phyloP scores from a whole-genome alignment of 2,888 invertebrate genomes.

The Willowsia nigromaculata region DNA sequence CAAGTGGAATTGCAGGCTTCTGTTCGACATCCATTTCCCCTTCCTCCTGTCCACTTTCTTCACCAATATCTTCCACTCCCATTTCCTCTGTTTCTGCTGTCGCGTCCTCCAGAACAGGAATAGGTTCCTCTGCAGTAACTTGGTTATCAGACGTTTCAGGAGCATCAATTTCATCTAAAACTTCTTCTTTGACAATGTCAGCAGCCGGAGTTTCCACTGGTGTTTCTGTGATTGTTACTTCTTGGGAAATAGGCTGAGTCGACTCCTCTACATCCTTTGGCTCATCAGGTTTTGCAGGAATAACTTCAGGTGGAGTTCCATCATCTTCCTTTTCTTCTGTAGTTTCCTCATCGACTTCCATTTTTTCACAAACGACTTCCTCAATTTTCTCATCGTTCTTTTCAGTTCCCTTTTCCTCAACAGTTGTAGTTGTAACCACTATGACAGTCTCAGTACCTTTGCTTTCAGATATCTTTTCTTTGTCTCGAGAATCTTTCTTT shows the following conservation, averaged over 20 bases:
- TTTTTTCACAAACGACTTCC: background rate
- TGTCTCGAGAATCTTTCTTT: background rate
- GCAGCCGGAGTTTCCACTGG: background rate
- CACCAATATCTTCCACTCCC: conserved; percentile 15
- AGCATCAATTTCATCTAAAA: background rate
- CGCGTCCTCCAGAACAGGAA: conserved; percentile 37
- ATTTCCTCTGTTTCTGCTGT: background rate
- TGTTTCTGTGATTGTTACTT: background rate
- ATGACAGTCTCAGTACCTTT: background rate
- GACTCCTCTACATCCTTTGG: background rate
- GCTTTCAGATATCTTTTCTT: background rate
- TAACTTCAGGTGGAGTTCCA: background rate
- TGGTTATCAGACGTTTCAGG: background rate
- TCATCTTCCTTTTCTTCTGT: conserved; percentile 13
- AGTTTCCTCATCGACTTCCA: background rate
- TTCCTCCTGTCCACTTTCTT: conserved; percentile 55
- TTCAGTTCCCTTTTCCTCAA: background rate
- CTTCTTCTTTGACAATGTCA: background rate
- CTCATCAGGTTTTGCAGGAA: background rate
- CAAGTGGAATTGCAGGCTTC: conserved; percentile 5
- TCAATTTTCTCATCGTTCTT: background rate
- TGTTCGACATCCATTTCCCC: conserved; percentile 57
- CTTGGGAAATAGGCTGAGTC: background rate
- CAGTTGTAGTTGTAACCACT: background rate
- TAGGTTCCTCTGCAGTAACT: background rate